phyloP scores from a whole-genome alignment of 2,888 invertebrate species.

The Clunio marinus region DNA sequence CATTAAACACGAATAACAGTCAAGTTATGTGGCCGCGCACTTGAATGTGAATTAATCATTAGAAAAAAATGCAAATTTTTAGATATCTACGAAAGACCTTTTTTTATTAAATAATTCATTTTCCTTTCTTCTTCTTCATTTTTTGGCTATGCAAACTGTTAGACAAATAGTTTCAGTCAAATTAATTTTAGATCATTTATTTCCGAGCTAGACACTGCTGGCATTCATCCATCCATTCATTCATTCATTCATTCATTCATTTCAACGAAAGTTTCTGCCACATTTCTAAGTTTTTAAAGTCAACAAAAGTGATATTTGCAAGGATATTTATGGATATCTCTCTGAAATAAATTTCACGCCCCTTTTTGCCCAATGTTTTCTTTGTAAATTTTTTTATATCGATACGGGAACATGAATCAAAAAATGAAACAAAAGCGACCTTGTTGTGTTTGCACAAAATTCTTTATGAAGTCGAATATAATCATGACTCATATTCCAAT shows the following conservation, averaged over 20 bases:
- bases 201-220: not conserved
- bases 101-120: too few species aligned
- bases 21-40: too few species aligned
- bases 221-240: not conserved
- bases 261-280: not conserved
- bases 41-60: conserved; percentile 28
- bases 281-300: too few species aligned
- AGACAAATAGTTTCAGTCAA: not conserved
- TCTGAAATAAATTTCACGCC: too few species aligned
- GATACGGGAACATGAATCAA: not conserved
- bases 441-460: not conserved
- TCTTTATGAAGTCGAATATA: too few species aligned
- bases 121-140: too few species aligned
- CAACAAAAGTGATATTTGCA: too few species aligned
- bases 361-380: not conserved
- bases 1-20: not conserved
- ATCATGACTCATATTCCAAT: not conserved
- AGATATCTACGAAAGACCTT: not conserved
- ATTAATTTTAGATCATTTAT: not conserved
- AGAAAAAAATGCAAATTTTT: conserved; percentile 8
- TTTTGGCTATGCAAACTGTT: not conserved
- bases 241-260: too few species aligned
- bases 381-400: not conserved
- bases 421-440: not conserved
- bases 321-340: too few species aligned